These are phyloP conservation scores for Etheostoma cragini DNA, from an alignment of 2,113 vertebrate genomes.

Conservation along the genomic window DNA sequence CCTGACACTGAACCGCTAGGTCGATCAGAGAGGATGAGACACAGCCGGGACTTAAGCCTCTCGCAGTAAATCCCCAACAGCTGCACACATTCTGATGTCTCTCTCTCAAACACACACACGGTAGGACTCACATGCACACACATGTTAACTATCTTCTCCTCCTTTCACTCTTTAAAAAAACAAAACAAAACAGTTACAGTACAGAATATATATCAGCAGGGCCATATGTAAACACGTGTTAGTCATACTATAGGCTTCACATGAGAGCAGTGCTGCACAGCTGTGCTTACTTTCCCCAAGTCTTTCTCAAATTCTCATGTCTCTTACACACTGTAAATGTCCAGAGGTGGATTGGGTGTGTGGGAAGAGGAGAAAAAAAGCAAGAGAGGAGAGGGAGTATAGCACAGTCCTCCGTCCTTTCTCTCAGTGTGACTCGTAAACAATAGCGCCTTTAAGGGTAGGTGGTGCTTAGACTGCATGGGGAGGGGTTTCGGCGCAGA, in stretches of 20 bases:
- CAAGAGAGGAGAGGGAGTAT: conserved; percentile 4
- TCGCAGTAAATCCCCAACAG: conserved; percentile 83
- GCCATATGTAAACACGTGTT: conserved; percentile 71
- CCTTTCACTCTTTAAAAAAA: conserved; percentile 4
- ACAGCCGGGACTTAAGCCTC: conserved; percentile 80
- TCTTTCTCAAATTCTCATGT: conserved; percentile 67
- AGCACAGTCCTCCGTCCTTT: conserved; percentile 28
- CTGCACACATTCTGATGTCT: conserved; percentile 80
- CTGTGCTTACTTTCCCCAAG: conserved; percentile 73
- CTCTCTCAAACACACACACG: conserved; percentile 41
- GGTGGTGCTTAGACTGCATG: conserved; percentile 46
- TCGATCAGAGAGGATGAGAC: conserved; percentile 78
- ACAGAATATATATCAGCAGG: conserved; percentile 28
- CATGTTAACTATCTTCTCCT: conserved; percentile 40
- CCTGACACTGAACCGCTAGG: conserved; percentile 80
- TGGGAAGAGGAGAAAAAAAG: conserved; percentile 39
- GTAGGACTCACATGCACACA: conserved; percentile 16
- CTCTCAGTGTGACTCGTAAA: conserved; percentile 65
- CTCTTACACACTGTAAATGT: conserved; percentile 54
- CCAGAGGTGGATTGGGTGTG: conserved; percentile 45
- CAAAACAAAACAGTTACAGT: neutral
- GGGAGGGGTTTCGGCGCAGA: conserved; percentile 56
- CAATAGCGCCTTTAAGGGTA: conserved; percentile 74
- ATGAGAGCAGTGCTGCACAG: conserved; percentile 74
- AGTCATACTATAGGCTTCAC: conserved; percentile 66